Evolutionary conservation across 2,888 invertebrate species (phyloP), one percentile per base, ranked within the genome.

Genomic region (Tryphoninae sp.): DNA sequence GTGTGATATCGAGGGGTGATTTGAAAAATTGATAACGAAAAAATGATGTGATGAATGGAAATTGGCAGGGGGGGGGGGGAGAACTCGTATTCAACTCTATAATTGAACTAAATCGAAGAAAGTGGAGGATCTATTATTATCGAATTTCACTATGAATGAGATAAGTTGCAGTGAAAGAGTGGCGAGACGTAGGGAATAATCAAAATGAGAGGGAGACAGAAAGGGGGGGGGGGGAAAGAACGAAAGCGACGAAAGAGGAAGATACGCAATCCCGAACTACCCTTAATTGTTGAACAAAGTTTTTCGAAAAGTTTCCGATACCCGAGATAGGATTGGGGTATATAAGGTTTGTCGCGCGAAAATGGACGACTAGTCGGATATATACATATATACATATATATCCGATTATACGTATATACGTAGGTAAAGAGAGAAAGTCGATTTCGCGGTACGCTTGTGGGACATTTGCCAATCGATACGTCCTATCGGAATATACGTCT

Each of bases 381-480:
- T 49, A 26, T 71, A 23, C 40, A 42, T 55, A 22, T 58, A 33
- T 67, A 23, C 7, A 26, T 13, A 49, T 72, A 53, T 55, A 40
- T 55, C 11, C 40, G 51, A 51, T 26, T 40, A 51, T 62, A 72
- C 40, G 16, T 26, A 64, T 16, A 42, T 61, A 61, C 7, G 61
- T 53, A 40, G 69, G 58, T n/a, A 64, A 33, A 13, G 62, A 49
- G 40, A 55, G 58, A 81, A 69, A 77, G 51, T 74, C 55, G 33
- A 49, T 23, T 51, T 59, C 62, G 64, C 58, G 49, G 49, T 53
- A 62, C 68, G 64, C 64, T 71, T 78, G 61, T 65, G 68, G 69
- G 59, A 74, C 53, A 42, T 53, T 78, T 69, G 71, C 74, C 81
- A 81, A 81, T 81, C 81, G 81, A 78, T 81, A 71, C 69, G 78